Base-by-base conservation (phyloP, 2,113 vertebrate species). In the Tupaia chinensis region DNA sequence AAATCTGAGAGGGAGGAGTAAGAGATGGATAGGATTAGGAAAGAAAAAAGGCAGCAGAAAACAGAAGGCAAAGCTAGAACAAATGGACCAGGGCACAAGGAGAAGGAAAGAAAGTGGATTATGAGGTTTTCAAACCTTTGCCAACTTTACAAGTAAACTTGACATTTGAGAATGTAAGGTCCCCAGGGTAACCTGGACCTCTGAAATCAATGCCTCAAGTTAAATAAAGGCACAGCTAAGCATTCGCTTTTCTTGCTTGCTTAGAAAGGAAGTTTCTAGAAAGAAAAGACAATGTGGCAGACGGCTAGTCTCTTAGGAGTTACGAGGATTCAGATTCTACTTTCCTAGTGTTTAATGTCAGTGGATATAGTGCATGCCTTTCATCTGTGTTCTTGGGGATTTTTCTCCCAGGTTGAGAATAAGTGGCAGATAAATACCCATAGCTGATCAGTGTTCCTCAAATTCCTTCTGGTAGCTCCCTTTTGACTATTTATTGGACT, bases 181-280 rank as follows among this genome's bases (percentile, higher is more conserved):
- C 2, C 32, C 81, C 12, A 11, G 12, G 54, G 54, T 54, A 70
- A 79, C 12, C 20, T 1, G 8, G 15, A 15, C n/a, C 60, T 56
- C 76, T 65, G 16, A 93, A 95, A 89, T 61, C 61, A 74, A 27
- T 76, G 68, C 32, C 61, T 92, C 58, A 74, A 54, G 6, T 44
- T 82, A 60, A 76, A 12, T 0, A 29, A 32, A 34, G 65, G n/a
- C 22, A 68, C n/a, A 56, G 23, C 23, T 34, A 94, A 93, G 65
- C 22, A 73, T 34, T 58, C 58, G 32, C 14, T 61, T 8, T 84
- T 92, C 27, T 86, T 23, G 1, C 60, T 63, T 87, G 76, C 63
- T 95, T 92, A 83, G 58, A 96, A 91, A 65, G 60, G 15, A 89
- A 54, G 53, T 83, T 89, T 89, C 76, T 78, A 89, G 65, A 69